Evolutionary conservation across 2,797 vertebrate genomes (phyloP).

Genomic region (Hydrocynus forskahlii): DNA sequence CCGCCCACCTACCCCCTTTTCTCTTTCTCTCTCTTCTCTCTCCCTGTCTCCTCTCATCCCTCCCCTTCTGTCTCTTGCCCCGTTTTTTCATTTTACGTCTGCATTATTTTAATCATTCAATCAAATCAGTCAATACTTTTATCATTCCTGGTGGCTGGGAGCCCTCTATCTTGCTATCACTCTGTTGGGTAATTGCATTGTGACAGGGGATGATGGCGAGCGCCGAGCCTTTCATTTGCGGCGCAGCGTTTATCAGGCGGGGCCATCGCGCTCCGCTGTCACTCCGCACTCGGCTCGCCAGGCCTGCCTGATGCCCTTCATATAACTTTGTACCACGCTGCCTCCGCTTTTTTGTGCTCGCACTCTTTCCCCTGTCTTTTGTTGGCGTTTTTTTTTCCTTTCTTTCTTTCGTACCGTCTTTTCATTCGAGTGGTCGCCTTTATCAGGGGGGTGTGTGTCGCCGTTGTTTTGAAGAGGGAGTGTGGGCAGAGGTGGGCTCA

Average conservation of each 20-base stretch:
- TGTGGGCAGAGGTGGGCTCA: slow-evolving; percentile 30
- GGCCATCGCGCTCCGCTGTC: slow-evolving; percentile 99
- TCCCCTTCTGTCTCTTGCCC: slow-evolving; percentile 51
- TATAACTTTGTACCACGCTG: slow-evolving; percentile 98
- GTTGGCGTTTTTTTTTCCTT: slow-evolving; percentile 9
- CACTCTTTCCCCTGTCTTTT: slow-evolving; percentile 48
- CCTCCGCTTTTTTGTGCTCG: slow-evolving; percentile 53
- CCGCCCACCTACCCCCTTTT: slow-evolving; percentile 75
- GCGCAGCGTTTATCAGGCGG: slow-evolving; percentile 98
- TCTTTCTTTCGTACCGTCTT: slow-evolving; percentile 46
- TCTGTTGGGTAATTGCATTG: slow-evolving; percentile 99
- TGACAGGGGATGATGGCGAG: slow-evolving; percentile 99
- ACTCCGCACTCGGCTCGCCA: slow-evolving; percentile 98
- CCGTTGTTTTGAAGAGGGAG: slow-evolving; percentile 57
- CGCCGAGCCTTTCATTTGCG: slow-evolving; percentile 99
- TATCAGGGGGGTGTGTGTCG: slow-evolving; percentile 55
- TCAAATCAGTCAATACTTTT: slow-evolving; percentile 99
- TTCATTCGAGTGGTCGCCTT: slow-evolving; percentile 52
- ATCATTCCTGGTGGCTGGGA: slow-evolving; percentile 98
- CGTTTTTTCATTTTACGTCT: slow-evolving; percentile 98
- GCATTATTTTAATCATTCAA: slow-evolving; percentile 99
- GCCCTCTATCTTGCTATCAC: slow-evolving; percentile 99
- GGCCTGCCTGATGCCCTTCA: slow-evolving; percentile 99
- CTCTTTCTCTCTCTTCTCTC: slow-evolving; percentile 71
- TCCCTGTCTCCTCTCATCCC: slow-evolving; percentile 83